phyloP scores from a whole-genome alignment of 1,140 invertebrate genomes.

The Bombus confusus region DNA sequence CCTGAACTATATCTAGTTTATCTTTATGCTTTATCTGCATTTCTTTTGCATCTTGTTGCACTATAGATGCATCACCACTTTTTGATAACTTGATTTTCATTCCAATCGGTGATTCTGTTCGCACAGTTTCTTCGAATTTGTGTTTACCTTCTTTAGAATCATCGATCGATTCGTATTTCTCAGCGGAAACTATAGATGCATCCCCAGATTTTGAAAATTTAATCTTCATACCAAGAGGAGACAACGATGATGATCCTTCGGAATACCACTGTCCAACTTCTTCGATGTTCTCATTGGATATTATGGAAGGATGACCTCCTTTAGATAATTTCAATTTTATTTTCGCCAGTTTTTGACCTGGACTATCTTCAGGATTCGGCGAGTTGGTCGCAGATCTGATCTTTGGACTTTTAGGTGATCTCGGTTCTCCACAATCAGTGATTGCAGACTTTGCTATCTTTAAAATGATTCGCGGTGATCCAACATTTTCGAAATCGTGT shows the following conservation, averaged over 20 bases:
- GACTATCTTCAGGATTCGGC: slow-evolving; percentile 81
- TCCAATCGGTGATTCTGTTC: slow-evolving; percentile 72
- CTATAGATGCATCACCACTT: slow-evolving; percentile 72
- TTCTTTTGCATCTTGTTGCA: slow-evolving; percentile 70
- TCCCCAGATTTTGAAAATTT: slow-evolving; percentile 78
- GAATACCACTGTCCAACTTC: slow-evolving; percentile 74
- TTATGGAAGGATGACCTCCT: slow-evolving; percentile 79
- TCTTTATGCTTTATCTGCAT: slow-evolving; percentile 62
- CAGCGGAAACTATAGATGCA: slow-evolving; percentile 69
- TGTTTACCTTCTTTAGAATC: slow-evolving; percentile 65
- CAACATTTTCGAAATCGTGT: slow-evolving; percentile 76
- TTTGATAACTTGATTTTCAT: slow-evolving; percentile 77
- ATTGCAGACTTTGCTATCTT: slow-evolving; percentile 81
- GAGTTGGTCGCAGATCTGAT: slow-evolving; percentile 79
- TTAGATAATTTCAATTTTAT: slow-evolving; percentile 81
- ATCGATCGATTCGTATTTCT: slow-evolving; percentile 70
- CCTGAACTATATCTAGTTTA: slow-evolving; percentile 62
- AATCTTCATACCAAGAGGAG: slow-evolving; percentile 80
- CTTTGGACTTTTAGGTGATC: slow-evolving; percentile 81
- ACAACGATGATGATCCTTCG: slow-evolving; percentile 74
- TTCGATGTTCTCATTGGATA: slow-evolving; percentile 77
- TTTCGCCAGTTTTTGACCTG: slow-evolving; percentile 80
- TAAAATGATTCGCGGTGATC: slow-evolving; percentile 80
- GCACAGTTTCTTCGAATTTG: slow-evolving; percentile 71
- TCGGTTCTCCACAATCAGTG: slow-evolving; percentile 78